A percentile compares a stretch with the other conserved stretches of the same genome.
phyloP scores from a whole-genome alignment of 2,797 vertebrate genomes.

The Carapus acus region DNA sequence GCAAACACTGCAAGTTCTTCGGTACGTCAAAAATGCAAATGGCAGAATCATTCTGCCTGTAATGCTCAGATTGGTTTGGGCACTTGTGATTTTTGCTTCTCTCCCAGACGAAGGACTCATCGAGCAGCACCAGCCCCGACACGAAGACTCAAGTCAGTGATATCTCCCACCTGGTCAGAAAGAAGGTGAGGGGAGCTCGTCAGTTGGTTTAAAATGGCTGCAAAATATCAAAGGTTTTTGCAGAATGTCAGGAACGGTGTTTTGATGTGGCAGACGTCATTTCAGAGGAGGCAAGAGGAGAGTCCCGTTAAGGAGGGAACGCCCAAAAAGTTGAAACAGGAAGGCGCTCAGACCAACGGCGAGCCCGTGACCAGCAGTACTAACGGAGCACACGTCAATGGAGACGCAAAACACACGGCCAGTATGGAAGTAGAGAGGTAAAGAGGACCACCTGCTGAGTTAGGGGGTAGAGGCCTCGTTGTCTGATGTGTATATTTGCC shows the following conservation, averaged over 20 bases:
- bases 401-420: slow-evolving; percentile 3
- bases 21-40: no score
- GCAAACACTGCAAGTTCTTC: slow-evolving; percentile 62
- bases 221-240: background rate
- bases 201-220: no score
- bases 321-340: slow-evolving; percentile 62
- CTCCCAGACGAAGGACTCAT: slow-evolving; percentile 63
- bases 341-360: background rate
- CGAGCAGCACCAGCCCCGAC: slow-evolving; percentile 55
- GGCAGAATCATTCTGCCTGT: no score
- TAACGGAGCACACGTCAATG: slow-evolving; percentile 4
- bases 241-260: background rate
- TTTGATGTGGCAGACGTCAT: background rate
- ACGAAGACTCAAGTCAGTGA: slow-evolving; percentile 74
- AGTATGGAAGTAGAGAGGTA: slow-evolving; percentile 39
- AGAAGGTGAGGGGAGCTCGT: slow-evolving; percentile 75
- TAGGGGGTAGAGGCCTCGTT: no score
- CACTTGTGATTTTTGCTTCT: background rate
- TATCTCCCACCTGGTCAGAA: slow-evolving; percentile 89
- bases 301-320: slow-evolving; percentile 58
- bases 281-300: slow-evolving; percentile 67
- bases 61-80: background rate
- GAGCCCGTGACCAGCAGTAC: no score
- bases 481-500: no score
- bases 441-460: no score